Conservation (phyloP, 2,888 invertebrate genomes). For the Notodonta dromedarius region DNA sequence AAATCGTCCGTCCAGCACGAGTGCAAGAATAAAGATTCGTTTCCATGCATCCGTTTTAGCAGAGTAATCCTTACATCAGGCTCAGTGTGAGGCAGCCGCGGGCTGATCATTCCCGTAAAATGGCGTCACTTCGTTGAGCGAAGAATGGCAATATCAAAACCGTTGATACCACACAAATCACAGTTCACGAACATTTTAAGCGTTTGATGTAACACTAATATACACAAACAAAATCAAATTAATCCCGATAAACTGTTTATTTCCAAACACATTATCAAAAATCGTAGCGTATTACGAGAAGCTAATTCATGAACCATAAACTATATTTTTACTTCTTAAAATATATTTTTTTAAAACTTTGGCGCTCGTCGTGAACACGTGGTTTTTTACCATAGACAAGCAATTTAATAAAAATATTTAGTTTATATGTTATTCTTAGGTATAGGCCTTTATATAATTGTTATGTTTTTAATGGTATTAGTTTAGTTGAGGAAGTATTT, state of each 20-base stretch:
- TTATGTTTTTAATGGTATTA: too few species aligned
- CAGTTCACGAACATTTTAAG: slow-evolving; percentile 64
- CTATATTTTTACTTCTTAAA: slow-evolving; percentile 56
- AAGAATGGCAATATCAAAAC: slow-evolving; percentile 78
- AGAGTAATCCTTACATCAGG: slow-evolving; percentile 80
- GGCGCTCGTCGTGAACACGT: slow-evolving; percentile 54
- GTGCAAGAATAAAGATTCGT: slow-evolving; percentile 77
- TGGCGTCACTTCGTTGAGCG: slow-evolving; percentile 83
- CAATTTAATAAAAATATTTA: slow-evolving; percentile 7
- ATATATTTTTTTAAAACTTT: slow-evolving; percentile 50
- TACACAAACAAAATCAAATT: slow-evolving; percentile 57
- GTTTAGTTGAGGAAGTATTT: too few species aligned
- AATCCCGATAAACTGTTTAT: slow-evolving; percentile 70
- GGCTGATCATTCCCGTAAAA: slow-evolving; percentile 85
- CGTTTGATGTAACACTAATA: slow-evolving; percentile 51
- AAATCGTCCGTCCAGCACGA: slow-evolving; percentile 83
- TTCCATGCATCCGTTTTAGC: slow-evolving; percentile 79
- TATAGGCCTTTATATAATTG: too few species aligned
- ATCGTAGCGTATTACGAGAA: slow-evolving; percentile 76
- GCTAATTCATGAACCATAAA: slow-evolving; percentile 79
- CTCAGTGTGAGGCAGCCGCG: slow-evolving; percentile 80
- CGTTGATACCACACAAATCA: slow-evolving; percentile 60
- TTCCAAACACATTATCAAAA: slow-evolving; percentile 79
- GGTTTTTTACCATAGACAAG: slow-evolving; percentile 56
- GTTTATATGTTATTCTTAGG: too few species aligned